Conservation (phyloP, 2,113 vertebrate species). For the Anhinga anhinga region DNA sequence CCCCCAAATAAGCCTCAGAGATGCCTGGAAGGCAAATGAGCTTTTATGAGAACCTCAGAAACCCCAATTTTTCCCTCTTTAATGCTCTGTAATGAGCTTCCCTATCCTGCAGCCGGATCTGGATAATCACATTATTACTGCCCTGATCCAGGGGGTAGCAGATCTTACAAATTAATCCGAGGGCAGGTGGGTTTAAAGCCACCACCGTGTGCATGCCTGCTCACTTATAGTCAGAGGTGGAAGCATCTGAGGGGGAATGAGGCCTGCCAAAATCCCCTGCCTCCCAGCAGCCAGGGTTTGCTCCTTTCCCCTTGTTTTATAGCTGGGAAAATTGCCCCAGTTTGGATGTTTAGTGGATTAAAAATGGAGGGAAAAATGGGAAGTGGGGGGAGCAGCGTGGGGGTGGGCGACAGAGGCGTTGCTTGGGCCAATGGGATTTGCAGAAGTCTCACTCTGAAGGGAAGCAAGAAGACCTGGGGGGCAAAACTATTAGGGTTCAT, state of each 20-base stretch:
- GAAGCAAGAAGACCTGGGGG: neutral
- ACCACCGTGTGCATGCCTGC: neutral
- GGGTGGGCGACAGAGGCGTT: accelerated
- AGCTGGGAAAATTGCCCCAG: neutral
- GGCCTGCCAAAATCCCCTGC: neutral
- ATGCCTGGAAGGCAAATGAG: neutral
- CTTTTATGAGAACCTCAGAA: neutral
- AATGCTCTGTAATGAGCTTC: neutral
- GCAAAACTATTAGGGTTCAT: neutral
- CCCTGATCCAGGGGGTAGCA: accelerated
- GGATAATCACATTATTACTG: constrained; percentile 23
- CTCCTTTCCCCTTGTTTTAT: neutral
- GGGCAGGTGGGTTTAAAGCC: neutral
- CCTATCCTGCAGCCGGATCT: neutral
- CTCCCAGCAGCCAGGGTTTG: neutral
- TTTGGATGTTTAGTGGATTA: neutral
- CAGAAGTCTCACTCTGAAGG: neutral
- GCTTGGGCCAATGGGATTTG: neutral
- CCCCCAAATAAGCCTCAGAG: neutral
- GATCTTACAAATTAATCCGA: neutral
- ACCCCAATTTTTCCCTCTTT: neutral
- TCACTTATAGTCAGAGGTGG: neutral
- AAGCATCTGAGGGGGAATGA: neutral
- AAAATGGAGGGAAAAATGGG: neutral
- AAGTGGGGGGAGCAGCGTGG: accelerated